Evolutionary conservation across 2,113 vertebrate species (phyloP), one percentile per base, ranked within the genome.

Genomic region (Takifugu flavidus): DNA sequence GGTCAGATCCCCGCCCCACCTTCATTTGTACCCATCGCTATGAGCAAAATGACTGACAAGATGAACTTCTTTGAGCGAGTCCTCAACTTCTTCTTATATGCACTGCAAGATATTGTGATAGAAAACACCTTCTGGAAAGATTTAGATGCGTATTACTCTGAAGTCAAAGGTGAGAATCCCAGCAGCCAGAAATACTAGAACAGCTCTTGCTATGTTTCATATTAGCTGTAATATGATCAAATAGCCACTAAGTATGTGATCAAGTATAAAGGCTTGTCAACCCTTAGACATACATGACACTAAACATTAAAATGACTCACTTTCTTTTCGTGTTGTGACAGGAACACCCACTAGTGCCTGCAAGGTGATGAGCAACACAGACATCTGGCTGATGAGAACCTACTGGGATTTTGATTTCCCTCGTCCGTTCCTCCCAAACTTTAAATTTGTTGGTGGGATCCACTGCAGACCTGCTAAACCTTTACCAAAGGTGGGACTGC

Each of bases 351-450:
- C 91, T 15, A 92, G 89, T 0, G 67, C 90, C 56, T 96, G 94
- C 67, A 91, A 96, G 82, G 77, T 77, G 0, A 88, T 94, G 89
- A 89, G 94, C 0, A 94, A 85, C 83, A 94, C 93, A 53, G 95
- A 98, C 62, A 91, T 97, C 46, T 97, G 94, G 95, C 72, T 96
- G 67, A 94, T 97, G 0, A 74, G 93, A 65, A 94, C 93, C 4
- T 96, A 94, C 56, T 98, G 95, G 95, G 95, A 98, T 76, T 92
- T 98, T 68, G 93, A 94, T 69, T 96, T 93, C 80, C 94, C 95
- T 56, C 91, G 91, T 2, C 95, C 95, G 56, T 85, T 91, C 42
- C 89, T 96, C 50, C 95, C 94, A 8, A 97, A 96, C 80, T 97
- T 97, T 65, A 92, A 94, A 65, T 96, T 90, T 56, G 90, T 97